These are phyloP conservation scores for Ernsta delagoae DNA, from an alignment of 2,888 invertebrate genomes.

Conservation along the genomic window DNA sequence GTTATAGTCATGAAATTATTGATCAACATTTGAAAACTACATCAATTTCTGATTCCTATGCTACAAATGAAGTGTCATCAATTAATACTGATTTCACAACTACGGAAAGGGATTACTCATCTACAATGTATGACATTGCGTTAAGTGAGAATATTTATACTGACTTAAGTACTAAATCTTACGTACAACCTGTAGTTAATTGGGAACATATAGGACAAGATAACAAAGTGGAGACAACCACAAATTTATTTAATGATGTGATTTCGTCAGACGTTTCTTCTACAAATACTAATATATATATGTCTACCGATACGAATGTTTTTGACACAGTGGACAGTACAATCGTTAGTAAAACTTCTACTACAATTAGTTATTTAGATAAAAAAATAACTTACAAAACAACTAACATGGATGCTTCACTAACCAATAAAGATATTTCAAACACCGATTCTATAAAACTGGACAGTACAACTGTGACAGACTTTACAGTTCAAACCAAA, in stretches of 20 bases:
- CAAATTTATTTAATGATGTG: background rate
- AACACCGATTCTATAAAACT: background rate
- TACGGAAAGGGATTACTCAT: background rate
- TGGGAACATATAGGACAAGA: background rate
- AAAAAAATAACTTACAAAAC: background rate
- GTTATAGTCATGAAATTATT: background rate
- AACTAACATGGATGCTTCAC: background rate
- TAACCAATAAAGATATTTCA: background rate
- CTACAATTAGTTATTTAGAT: background rate
- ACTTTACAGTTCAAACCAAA: background rate
- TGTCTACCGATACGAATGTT: background rate
- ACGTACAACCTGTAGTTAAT: background rate
- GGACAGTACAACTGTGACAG: background rate
- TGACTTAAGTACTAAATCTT: background rate
- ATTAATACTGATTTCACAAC: slow-evolving; percentile 6
- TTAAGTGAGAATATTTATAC: background rate
- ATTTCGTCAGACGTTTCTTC: background rate
- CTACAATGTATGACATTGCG: background rate
- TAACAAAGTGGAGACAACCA: background rate
- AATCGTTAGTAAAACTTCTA: background rate
- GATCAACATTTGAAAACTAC: background rate
- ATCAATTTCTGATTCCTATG: background rate
- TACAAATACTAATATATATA: background rate
- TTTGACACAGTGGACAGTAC: background rate
- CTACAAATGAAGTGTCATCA: background rate